Base-by-base conservation (phyloP, 92 coral and sea anemone species). In the Actinostola sp. region DNA sequence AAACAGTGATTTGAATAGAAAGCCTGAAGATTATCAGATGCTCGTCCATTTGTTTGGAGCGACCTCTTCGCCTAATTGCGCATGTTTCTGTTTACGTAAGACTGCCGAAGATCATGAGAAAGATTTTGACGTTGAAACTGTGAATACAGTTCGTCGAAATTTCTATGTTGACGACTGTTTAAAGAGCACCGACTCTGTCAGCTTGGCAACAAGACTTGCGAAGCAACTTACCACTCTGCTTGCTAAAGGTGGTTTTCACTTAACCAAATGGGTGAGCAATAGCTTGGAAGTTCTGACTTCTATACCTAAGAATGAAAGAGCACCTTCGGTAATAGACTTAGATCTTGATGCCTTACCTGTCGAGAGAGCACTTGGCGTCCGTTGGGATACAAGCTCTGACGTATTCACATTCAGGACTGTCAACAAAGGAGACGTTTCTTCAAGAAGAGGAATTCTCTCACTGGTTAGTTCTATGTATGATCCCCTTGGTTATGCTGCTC, bases 401-500 rank as follows among this genome's bases (percentile, higher is more conserved):
- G 49, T 33, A 21, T 34, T 76, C 2, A 55, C 73, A 32, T 76
- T 76, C 50, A 54, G 71, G 36, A n/a, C n/a, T n/a, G n/a, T n/a
- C n/a, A n/a, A n/a, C n/a, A n/a, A n/a, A n/a, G n/a, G n/a, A n/a
- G n/a, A n/a, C n/a, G n/a, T n/a, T n/a, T n/a, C n/a, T n/a, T n/a
- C 76, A n/a, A 53, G 83, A 52, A 23, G 83, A 78, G 83, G 83
- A 0, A 55, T 78, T 20, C 33, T 78, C 39, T 78, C 83, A 15
- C 17, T 23, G 6, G 75, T 76, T 27, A 28, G 33, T 11, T 73
- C 82, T 15, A 46, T 78, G 12, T 78, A 77, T 42, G 82, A 77
- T 44, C 83, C 77, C 8, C 77, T 78, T 1, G 83, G 83, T 8
- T 41, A 68, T 4, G 68, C 42, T 17, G 67, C 83, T 3, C 83